A percentile compares a stretch with the other conserved stretches of the same genome.
Evolutionary conservation across 2,888 invertebrate genomes (phyloP).

Genomic region (Eugnorisma glareosa): DNA sequence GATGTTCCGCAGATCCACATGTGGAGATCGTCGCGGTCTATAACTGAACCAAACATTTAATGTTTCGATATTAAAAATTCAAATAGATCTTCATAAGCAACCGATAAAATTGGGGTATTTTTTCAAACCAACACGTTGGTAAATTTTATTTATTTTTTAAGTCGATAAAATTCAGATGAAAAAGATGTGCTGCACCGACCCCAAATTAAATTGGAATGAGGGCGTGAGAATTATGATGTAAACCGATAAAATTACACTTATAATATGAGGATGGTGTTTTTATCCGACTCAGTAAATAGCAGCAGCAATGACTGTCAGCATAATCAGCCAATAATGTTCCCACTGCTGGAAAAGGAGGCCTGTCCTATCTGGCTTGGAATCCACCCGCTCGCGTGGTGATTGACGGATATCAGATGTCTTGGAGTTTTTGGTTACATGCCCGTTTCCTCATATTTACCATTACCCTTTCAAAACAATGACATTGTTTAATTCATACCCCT

Average conservation of each 20-base stretch:
- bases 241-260: background rate
- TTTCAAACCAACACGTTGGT: background rate
- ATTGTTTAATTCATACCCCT: conserved; percentile 33
- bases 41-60: background rate
- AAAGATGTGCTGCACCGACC: too few species aligned
- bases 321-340: background rate
- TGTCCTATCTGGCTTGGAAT: background rate
- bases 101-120: background rate
- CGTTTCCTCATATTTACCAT: background rate
- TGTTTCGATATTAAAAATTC: background rate
- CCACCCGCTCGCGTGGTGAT: background rate
- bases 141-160: background rate
- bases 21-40: background rate
- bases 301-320: background rate
- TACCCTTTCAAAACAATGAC: background rate
- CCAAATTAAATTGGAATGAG: too few species aligned
- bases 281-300: background rate
- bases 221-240: too few species aligned
- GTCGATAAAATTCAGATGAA: too few species aligned
- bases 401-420: background rate
- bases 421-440: background rate
- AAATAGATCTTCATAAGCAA: background rate
- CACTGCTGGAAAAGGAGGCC: background rate
- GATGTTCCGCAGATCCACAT: background rate
- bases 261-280: background rate